Evolutionary conservation across 2,797 vertebrate species (phyloP).

Genomic region (Sebastes steindachneri): DNA sequence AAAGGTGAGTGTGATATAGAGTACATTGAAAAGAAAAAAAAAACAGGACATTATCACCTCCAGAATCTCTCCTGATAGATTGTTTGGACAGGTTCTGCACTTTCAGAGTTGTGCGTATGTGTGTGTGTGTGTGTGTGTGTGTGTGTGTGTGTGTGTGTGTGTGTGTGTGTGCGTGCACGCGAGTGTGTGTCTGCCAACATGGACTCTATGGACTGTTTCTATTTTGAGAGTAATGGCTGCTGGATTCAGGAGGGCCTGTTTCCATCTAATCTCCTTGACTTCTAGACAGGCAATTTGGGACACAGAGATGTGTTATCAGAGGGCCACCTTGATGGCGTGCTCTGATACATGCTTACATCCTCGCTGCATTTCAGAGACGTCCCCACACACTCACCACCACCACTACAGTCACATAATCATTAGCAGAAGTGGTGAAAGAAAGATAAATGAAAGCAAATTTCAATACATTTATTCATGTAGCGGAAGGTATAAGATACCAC

Average conservation of each 20-base stretch:
- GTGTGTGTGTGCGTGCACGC: neutral
- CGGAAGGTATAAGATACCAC: neutral
- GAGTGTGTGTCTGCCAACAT: constrained; percentile 19
- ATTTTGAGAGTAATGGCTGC: constrained; percentile 58
- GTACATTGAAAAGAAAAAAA: constrained; percentile 1
- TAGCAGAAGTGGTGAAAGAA: neutral
- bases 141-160: constrained; percentile 5
- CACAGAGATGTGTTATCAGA: constrained; percentile 66
- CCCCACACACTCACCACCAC: neutral
- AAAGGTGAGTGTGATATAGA: constrained; percentile 24
- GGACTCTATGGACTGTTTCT: constrained; percentile 49
- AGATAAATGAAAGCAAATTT: neutral
- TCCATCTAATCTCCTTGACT: constrained; percentile 72
- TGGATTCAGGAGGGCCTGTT: constrained; percentile 46
- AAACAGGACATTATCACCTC: neutral
- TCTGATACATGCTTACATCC: constrained; percentile 55
- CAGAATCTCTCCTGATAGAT: constrained; percentile 13
- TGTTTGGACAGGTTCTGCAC: constrained; percentile 10
- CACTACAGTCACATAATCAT: neutral
- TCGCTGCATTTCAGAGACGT: constrained; percentile 28
- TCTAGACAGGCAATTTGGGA: constrained; percentile 70
- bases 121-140: neutral
- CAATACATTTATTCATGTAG: neutral
- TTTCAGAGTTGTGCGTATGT: neutral
- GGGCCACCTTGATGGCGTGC: constrained; percentile 61